Conservation (phyloP, 2,113 vertebrate genomes). For the Myanophis thanlyinensis region DNA sequence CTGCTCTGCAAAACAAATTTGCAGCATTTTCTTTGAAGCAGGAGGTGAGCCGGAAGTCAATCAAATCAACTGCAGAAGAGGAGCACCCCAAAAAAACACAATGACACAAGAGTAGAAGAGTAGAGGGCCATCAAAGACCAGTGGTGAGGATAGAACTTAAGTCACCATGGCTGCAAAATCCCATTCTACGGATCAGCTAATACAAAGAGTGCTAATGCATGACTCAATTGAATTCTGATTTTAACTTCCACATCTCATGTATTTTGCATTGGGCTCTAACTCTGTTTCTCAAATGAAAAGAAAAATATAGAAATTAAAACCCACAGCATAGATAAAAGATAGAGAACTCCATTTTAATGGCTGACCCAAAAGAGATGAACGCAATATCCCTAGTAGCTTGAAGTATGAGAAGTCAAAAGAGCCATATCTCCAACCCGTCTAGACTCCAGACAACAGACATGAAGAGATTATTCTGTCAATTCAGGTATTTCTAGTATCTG, state of each 20-base stretch:
- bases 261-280: neutral
- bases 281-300: slow-evolving; percentile 39
- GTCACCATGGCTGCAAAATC: slow-evolving; percentile 43
- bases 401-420: slow-evolving; percentile 60
- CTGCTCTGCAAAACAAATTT: neutral
- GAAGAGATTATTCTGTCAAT: slow-evolving; percentile 53
- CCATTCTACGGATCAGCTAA: slow-evolving; percentile 55
- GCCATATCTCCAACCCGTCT: slow-evolving; percentile 64
- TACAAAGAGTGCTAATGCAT: neutral
- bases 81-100: neutral
- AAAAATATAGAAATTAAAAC: slow-evolving; percentile 21
- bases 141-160: neutral
- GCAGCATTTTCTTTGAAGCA: neutral
- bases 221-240: neutral
- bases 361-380: slow-evolving; percentile 58
- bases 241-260: neutral
- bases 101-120: neutral
- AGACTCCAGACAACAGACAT: slow-evolving; percentile 66
- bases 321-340: neutral
- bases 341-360: slow-evolving; percentile 29
- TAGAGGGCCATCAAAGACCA: neutral
- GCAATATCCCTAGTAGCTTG: slow-evolving; percentile 56
- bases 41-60: neutral
- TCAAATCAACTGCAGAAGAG: neutral
- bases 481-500: slow-evolving; percentile 63